Percentiles rank a stretch among this genome's conserved stretches.
These are phyloP conservation scores for Hippotragus niger DNA, from an alignment of 2,113 vertebrate species.

Conservation along the genomic window DNA sequence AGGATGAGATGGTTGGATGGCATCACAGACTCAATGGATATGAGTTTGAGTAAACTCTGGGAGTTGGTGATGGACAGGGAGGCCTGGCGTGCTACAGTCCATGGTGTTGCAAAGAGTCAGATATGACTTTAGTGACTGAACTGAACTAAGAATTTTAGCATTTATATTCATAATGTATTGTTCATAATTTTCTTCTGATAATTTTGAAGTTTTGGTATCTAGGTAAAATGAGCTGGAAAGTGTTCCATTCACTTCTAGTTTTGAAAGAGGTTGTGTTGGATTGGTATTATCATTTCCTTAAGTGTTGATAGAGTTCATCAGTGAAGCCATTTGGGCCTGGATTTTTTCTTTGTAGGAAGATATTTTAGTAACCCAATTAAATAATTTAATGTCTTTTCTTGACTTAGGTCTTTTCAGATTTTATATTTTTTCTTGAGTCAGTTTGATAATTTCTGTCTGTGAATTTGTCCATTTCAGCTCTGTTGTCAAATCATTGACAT, in stretches of 20 bases:
- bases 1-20: neutral
- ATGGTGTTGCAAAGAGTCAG: neutral
- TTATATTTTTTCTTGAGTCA: neutral
- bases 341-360: neutral
- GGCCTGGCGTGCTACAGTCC: neutral
- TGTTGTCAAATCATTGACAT: neutral
- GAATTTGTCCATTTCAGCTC: neutral
- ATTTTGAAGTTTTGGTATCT: neutral
- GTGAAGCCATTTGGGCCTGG: neutral
- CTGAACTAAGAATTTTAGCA: neutral
- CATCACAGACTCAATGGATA: neutral
- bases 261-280: neutral
- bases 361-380: neutral
- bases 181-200: neutral
- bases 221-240: neutral
- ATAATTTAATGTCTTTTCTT: neutral
- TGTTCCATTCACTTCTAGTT: constrained; percentile 2
- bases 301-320: neutral
- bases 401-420: neutral
- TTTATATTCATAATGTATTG: constrained; percentile 1
- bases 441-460: neutral
- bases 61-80: neutral
- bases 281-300: neutral
- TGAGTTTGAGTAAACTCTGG: neutral
- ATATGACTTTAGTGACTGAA: neutral